phyloP scores from a whole-genome alignment of 2,888 invertebrate genomes.

The Drosophila anomalipes region DNA sequence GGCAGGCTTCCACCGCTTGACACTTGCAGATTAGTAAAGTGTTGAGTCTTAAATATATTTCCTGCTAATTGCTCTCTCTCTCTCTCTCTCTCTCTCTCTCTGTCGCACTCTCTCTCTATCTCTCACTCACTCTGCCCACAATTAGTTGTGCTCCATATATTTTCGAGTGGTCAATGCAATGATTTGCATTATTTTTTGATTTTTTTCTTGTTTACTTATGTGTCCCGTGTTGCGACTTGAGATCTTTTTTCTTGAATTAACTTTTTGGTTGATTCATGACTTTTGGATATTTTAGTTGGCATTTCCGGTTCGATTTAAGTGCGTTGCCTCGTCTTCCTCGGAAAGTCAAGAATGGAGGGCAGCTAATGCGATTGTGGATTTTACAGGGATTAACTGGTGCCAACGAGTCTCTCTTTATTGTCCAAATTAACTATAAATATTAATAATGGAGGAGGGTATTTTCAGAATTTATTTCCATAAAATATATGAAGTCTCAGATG shows the following conservation, averaged over 20 bases:
- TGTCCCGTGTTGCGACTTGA: constrained; percentile 39
- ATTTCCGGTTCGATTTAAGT: constrained; percentile 59
- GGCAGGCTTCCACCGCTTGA: constrained; percentile 71
- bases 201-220: constrained; percentile 42
- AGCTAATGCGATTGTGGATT: constrained; percentile 37
- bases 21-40: constrained; percentile 84
- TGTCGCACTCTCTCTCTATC: background rate
- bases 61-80: constrained; percentile 74
- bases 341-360: background rate
- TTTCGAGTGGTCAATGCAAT: constrained; percentile 49
- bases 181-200: constrained; percentile 68
- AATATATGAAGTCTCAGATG: too few species aligned
- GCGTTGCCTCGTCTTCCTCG: constrained; percentile 22
- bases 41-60: constrained; percentile 79
- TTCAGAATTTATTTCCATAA: background rate
- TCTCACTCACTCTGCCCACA: constrained; percentile 45
- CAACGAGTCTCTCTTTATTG: constrained; percentile 30
- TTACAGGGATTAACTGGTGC: constrained; percentile 9
- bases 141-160: constrained; percentile 74
- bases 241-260: constrained; percentile 77
- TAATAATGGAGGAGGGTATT: too few species aligned
- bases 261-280: constrained; percentile 83
- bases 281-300: constrained; percentile 69
- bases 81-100: background rate
- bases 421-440: background rate